A percentile compares a stretch with the other conserved stretches of the same genome.
Evolutionary conservation across 1,140 invertebrate species (phyloP).

Genomic region (Philotrypesis tridentata): DNA sequence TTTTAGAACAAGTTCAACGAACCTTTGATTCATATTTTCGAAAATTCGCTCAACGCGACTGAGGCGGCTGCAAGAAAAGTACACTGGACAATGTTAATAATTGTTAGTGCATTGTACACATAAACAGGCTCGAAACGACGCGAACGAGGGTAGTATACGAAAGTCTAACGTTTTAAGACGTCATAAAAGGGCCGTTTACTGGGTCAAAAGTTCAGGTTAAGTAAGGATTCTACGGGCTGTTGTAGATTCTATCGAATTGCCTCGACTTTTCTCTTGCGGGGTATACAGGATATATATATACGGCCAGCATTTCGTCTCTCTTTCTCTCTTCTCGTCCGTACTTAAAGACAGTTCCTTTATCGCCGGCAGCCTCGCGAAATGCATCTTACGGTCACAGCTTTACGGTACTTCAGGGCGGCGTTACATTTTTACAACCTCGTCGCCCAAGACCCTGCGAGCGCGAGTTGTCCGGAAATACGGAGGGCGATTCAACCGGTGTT

Average conservation of each 20-base stretch:
- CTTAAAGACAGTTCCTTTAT: constrained; percentile 60
- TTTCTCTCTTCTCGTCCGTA: background rate
- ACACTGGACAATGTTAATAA: constrained; percentile 28
- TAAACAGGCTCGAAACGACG: constrained; percentile 23
- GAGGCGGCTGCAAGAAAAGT: background rate
- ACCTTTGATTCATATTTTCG: too few species aligned
- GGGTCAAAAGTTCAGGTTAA: constrained; percentile 47
- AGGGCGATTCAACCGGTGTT: constrained; percentile 62
- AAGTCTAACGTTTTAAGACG: constrained; percentile 37
- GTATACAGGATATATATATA: too few species aligned
- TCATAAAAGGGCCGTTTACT: constrained; percentile 45
- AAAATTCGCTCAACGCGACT: too few species aligned
- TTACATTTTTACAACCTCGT: constrained; percentile 74
- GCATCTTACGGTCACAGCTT: constrained; percentile 71
- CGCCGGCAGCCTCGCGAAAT: constrained; percentile 67
- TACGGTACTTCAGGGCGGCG: constrained; percentile 72
- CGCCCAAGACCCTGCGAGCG: constrained; percentile 31
- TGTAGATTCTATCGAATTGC: constrained; percentile 44
- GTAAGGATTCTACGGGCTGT: constrained; percentile 27
- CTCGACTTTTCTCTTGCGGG: constrained; percentile 14
- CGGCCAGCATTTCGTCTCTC: constrained; percentile 37
- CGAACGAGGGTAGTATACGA: background rate
- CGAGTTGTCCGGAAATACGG: constrained; percentile 57
- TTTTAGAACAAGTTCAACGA: background rate
- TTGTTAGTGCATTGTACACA: constrained; percentile 11